phyloP scores from a whole-genome alignment of 2,888 invertebrate species.

The Luperina testacea region DNA sequence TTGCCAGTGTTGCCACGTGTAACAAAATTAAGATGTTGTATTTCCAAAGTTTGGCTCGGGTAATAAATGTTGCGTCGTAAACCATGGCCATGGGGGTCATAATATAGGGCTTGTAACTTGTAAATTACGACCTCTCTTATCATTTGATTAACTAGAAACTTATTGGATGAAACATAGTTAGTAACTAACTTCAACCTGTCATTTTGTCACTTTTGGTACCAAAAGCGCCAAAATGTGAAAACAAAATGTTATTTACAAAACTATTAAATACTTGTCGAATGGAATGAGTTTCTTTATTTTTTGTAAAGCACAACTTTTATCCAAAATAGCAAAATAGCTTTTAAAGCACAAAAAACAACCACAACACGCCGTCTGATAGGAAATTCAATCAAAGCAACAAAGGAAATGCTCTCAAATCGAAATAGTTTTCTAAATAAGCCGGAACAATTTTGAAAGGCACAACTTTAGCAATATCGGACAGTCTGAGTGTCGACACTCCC shows the following conservation, averaged over 20 bases:
- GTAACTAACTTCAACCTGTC: background rate
- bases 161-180: background rate
- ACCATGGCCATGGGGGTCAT: slow-evolving; percentile 38
- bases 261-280: background rate
- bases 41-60: slow-evolving; percentile 37
- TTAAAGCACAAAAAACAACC: slow-evolving; percentile 30
- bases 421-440: slow-evolving; percentile 69
- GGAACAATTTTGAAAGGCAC: slow-evolving; percentile 62
- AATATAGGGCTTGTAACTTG: slow-evolving; percentile 30
- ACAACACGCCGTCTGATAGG: slow-evolving; percentile 19
- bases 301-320: background rate
- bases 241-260: background rate
- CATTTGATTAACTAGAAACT: slow-evolving; percentile 39
- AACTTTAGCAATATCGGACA: slow-evolving; percentile 74
- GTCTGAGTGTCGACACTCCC: slow-evolving; percentile 60
- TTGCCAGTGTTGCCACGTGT: slow-evolving; percentile 24
- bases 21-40: slow-evolving; percentile 48
- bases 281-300: background rate
- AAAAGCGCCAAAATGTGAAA: background rate
- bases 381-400: slow-evolving; percentile 63
- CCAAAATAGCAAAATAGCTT: slow-evolving; percentile 11
- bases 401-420: slow-evolving; percentile 54
- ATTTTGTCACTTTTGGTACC: background rate
- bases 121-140: slow-evolving; percentile 30
- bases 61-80: slow-evolving; percentile 52